Conservation (phyloP, 1,140 invertebrate species). For the Drosophila tristis region DNA sequence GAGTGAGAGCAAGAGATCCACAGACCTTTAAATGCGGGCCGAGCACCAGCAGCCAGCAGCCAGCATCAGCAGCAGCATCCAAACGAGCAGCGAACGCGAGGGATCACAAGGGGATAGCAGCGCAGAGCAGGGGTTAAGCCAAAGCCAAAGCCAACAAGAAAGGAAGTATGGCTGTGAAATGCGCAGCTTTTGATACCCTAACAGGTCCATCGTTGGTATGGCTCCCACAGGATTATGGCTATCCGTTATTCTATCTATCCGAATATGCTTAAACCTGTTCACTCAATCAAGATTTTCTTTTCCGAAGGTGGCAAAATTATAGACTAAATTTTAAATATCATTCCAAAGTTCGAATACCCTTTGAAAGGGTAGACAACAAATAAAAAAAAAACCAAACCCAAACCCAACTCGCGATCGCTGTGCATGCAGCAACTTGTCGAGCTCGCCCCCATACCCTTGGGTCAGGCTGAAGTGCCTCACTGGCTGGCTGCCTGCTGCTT, state of each 20-base stretch:
- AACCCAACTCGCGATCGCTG: slow-evolving; percentile 61
- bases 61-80: slow-evolving; percentile 55
- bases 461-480: slow-evolving; percentile 56
- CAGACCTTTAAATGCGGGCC: slow-evolving; percentile 76
- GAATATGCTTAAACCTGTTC: too few species aligned
- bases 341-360: not conserved
- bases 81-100: slow-evolving; percentile 54
- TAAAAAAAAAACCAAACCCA: slow-evolving; percentile 29
- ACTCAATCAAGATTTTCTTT: too few species aligned
- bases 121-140: slow-evolving; percentile 4
- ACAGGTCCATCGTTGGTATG: not conserved
- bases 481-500: slow-evolving; percentile 4
- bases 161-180: not conserved
- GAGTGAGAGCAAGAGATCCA: slow-evolving; percentile 30
- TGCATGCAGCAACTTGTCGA: slow-evolving; percentile 79
- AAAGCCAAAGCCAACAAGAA: slow-evolving; percentile 12
- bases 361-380: slow-evolving; percentile 10
- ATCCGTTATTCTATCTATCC: too few species aligned
- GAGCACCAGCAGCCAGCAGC: slow-evolving; percentile 40
- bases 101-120: slow-evolving; percentile 12
- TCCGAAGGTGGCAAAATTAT: too few species aligned
- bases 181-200: slow-evolving; percentile 2
- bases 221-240: too few species aligned
- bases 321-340: too few species aligned
- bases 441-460: slow-evolving; percentile 47